Base-by-base conservation (phyloP, 2,888 invertebrate species). In the Lasioglossum lativentre region DNA sequence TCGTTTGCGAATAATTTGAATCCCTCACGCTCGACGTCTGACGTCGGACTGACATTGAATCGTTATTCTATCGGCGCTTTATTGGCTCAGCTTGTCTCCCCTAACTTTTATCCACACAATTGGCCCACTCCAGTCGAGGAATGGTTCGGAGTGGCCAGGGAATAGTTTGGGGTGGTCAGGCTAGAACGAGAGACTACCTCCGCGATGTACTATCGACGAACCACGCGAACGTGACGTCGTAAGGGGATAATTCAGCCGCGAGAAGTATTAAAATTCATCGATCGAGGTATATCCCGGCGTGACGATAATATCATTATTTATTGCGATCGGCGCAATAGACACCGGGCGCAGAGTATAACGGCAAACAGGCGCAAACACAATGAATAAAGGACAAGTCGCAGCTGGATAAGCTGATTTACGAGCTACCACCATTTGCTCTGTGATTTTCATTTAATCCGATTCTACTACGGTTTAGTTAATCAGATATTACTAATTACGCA, bases 401-500 rank as follows among this genome's bases (percentile, higher is more conserved):
- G 88, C 88, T 88, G 88, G 87, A 66, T 82, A 77, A 82, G 68
- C 80, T 83, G 88, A 89, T 89, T 89, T 85, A 85, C 83, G 82
- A 82, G 79, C 78, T 66, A 70, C 78, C 78, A 52, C 86, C 83
- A 85, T 88, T 88, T 79, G 86, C 88, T 79, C 80, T 83, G 71
- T 83, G 86, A 88, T 85, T 86, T n/a, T 89, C 80, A 82, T 84
- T 89, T 81, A 82, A 89, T 82, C 88, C 82, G 86, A 84, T 88
- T 85, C 75, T 76, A 71, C 66, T 66, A 66, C 83, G 70, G 80
- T 83, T 89, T 85, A 85, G 84, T 87, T 82, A 82, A 88, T 88
- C 87, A 80, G 86, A 86, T 86, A 86, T 89, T 86, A 79, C 87
- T 87, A 89, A 90, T 90, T 90, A 89, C 82, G 78, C 75, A 59